Evolutionary conservation across 2,888 invertebrate genomes (phyloP).

Genomic region (Gymnosoma rotundatum): DNA sequence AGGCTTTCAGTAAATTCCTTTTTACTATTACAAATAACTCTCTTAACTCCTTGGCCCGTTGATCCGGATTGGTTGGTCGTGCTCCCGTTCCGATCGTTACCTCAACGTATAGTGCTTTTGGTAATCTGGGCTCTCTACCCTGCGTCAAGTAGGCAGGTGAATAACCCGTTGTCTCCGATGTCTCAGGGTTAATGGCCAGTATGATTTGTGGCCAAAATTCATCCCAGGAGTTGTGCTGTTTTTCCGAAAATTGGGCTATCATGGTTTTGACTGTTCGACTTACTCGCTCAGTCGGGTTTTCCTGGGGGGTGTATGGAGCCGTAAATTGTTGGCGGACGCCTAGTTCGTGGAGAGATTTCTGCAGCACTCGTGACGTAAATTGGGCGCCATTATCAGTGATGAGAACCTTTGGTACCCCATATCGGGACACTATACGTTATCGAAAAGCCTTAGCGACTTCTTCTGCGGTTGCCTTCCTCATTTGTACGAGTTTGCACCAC

Average conservation of each 20-base stretch:
- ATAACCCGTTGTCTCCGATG: slow-evolving; percentile 15
- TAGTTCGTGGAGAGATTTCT: too few relatives aligned
- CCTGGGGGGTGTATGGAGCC: too few relatives aligned
- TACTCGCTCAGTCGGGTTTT: too few relatives aligned
- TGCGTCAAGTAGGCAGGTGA: slow-evolving; percentile 9
- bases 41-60: background rate
- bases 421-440: background rate
- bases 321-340: too few relatives aligned
- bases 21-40: background rate
- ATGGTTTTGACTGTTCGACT: too few relatives aligned
- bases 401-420: background rate
- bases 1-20: too few relatives aligned
- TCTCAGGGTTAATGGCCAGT: slow-evolving; percentile 23
- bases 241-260: background rate
- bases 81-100: background rate
- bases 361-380: too few relatives aligned
- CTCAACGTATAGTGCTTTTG: too few relatives aligned
- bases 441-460: background rate
- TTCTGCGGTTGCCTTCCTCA: background rate
- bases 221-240: slow-evolving; percentile 4
- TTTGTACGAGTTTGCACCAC: background rate
- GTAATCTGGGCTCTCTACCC: too few relatives aligned
- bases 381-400: too few relatives aligned
- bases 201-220: background rate
- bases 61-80: background rate